Evolutionary conservation across 2,113 vertebrate genomes (phyloP).

Genomic region (Dinomys branickii): DNA sequence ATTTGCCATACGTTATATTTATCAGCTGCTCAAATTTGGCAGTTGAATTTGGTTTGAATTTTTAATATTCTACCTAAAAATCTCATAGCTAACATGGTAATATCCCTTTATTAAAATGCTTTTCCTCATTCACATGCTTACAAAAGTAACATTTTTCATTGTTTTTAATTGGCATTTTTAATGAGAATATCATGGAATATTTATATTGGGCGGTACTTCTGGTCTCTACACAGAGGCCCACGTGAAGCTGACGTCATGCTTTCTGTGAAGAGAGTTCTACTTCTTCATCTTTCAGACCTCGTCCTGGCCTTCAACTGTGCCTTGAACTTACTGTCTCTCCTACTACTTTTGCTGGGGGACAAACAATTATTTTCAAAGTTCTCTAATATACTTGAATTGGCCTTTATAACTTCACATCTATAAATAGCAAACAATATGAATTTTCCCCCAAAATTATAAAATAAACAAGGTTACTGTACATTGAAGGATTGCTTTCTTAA

Average conservation of each 20-base stretch:
- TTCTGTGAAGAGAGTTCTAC: neutral
- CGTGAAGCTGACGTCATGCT: neutral
- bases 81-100: neutral
- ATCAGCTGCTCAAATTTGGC: neutral
- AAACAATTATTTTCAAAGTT: neutral
- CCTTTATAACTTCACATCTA: neutral
- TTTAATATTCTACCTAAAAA: neutral
- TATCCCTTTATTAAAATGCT: neutral
- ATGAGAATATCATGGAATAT: neutral
- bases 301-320: neutral
- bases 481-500: neutral
- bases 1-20: neutral
- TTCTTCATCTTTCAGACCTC: neutral
- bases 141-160: neutral
- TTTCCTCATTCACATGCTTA: neutral
- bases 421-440: neutral
- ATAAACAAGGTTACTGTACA: neutral
- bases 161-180: neutral
- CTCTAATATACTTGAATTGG: neutral
- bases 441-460: neutral
- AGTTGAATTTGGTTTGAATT: neutral
- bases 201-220: neutral
- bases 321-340: neutral
- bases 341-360: neutral
- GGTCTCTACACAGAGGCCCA: neutral